These are phyloP conservation scores for Hydrocynus forskahlii DNA, from an alignment of 2,797 vertebrate species.

Conservation along the genomic window DNA sequence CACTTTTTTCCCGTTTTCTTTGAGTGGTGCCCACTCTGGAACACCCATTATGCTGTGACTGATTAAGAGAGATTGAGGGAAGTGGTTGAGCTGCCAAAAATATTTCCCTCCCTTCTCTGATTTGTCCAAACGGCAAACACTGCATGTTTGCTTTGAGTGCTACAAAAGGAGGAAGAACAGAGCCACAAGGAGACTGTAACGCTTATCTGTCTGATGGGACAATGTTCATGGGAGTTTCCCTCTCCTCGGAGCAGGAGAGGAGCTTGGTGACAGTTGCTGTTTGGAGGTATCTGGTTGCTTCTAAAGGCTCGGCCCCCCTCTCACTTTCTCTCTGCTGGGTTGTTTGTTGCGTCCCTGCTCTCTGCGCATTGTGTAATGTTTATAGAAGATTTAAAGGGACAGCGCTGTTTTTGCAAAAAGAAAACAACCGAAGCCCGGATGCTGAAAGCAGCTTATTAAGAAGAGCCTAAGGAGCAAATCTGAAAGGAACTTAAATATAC, in stretches of 20 bases:
- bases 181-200: constrained; percentile 42
- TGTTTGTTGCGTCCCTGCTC: constrained; percentile 74
- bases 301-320: constrained; percentile 63
- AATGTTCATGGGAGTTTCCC: constrained; percentile 52
- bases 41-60: constrained; percentile 36
- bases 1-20: constrained; percentile 16
- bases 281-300: constrained; percentile 74
- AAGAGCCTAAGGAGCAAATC: constrained; percentile 1
- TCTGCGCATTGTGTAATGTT: constrained; percentile 79
- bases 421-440: background rate
- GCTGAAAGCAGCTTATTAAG: constrained; percentile 1
- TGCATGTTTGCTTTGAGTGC: constrained; percentile 62
- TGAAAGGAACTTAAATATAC: constrained; percentile 6
- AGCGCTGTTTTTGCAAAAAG: constrained; percentile 50
- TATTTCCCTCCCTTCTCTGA: constrained; percentile 43
- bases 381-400: constrained; percentile 81
- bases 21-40: constrained; percentile 36
- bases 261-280: constrained; percentile 70
- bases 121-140: constrained; percentile 19
- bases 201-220: constrained; percentile 64
- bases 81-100: constrained; percentile 25
- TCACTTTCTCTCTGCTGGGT: constrained; percentile 66
- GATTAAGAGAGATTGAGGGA: constrained; percentile 52
- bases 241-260: constrained; percentile 42
- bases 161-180: constrained; percentile 61